These are phyloP conservation scores for Xestia xanthographa DNA, from an alignment of 2,888 invertebrate species.

Conservation along the genomic window DNA sequence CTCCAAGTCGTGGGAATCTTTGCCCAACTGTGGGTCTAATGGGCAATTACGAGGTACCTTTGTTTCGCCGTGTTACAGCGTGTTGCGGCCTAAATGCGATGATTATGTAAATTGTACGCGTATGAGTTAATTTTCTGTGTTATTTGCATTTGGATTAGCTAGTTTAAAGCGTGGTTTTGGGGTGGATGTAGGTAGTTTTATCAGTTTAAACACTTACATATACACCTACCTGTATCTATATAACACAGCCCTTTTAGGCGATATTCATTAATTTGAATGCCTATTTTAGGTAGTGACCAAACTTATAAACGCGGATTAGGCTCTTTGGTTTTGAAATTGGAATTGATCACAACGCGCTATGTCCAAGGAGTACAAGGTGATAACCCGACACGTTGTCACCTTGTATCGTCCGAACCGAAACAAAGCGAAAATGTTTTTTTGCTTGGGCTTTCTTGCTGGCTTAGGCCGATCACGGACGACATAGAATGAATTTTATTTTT, in stretches of 20 bases:
- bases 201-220: conserved; percentile 23
- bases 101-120: conserved; percentile 51
- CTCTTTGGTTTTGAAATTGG: not conserved
- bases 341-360: not conserved
- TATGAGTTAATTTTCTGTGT: conserved; percentile 52
- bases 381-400: not conserved
- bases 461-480: not conserved
- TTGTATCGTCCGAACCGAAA: not conserved
- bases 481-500: not conserved
- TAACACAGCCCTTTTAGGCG: too few relatives aligned
- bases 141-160: conserved; percentile 42
- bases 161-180: conserved; percentile 13
- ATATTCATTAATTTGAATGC: not conserved
- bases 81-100: conserved; percentile 49
- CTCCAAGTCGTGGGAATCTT: conserved; percentile 46
- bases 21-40: conserved; percentile 55
- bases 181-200: conserved; percentile 21
- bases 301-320: not conserved
- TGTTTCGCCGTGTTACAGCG: conserved; percentile 34
- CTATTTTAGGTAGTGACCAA: not conserved
- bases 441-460: not conserved
- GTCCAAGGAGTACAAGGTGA: not conserved
- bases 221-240: not conserved
- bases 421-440: not conserved
- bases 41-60: conserved; percentile 43